A percentile compares a stretch with the other conserved stretches of the same genome.
Evolutionary conservation across 2,113 vertebrate species (phyloP).

Genomic region (Junco hyemalis): DNA sequence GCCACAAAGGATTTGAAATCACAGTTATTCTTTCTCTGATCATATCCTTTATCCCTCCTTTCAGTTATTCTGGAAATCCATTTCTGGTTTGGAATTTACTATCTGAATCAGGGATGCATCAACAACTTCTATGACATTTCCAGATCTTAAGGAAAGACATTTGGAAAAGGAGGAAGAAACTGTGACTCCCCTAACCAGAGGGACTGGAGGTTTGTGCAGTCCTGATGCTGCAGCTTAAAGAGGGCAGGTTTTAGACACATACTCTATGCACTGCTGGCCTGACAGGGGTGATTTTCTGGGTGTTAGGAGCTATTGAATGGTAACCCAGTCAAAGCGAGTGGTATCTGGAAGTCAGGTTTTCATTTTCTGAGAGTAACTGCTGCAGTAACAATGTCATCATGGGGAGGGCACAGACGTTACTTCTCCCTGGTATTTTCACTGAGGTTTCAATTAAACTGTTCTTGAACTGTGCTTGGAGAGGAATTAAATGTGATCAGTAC

Average conservation of each 20-base stretch:
- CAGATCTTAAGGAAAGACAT: background rate
- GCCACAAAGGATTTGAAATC: background rate
- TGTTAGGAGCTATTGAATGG: background rate
- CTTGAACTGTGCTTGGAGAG: background rate
- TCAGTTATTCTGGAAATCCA: background rate
- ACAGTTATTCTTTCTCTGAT: background rate
- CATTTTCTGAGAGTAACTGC: background rate
- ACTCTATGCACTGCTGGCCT: background rate
- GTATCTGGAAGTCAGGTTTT: background rate
- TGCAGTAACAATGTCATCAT: rapidly evolving
- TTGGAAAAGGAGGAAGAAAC: background rate
- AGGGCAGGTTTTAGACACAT: background rate
- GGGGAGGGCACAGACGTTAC: background rate
- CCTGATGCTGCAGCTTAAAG: background rate
- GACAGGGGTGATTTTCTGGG: background rate
- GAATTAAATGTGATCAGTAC: background rate
- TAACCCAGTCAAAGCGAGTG: rapidly evolving
- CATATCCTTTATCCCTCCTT: background rate
- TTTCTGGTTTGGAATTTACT: background rate
- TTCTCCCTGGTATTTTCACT: background rate
- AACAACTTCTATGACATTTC: background rate
- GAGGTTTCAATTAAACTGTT: background rate
- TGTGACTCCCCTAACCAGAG: rapidly evolving
- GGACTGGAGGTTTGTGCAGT: background rate
- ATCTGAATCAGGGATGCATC: background rate